These are phyloP conservation scores for Lamprologus tigripictilis DNA, from an alignment of 2,113 vertebrate genomes.

Conservation along the genomic window DNA sequence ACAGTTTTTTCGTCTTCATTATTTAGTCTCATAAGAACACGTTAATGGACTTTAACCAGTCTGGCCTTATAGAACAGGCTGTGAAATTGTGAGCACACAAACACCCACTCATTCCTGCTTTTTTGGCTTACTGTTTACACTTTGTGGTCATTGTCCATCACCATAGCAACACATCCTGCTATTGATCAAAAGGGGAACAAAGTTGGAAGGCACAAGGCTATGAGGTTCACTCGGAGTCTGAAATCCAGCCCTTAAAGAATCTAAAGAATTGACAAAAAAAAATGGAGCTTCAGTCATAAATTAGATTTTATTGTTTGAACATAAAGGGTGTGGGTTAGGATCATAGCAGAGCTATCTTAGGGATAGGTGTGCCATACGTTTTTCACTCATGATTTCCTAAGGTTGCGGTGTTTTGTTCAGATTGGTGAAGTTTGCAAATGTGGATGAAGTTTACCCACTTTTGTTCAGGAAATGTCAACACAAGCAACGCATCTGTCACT, in stretches of 20 bases:
- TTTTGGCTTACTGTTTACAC: slow-evolving; percentile 48
- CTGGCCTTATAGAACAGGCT: not conserved
- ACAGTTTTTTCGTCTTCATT: not conserved
- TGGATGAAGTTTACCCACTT: not conserved
- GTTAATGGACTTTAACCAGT: slow-evolving; percentile 16
- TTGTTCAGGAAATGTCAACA: not conserved
- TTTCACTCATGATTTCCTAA: not conserved
- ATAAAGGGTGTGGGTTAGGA: not conserved
- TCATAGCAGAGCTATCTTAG: not conserved
- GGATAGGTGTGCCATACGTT: not conserved
- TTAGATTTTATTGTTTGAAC: not conserved
- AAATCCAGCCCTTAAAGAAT: not conserved
- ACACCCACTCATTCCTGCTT: slow-evolving; percentile 13
- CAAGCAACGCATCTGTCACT: not conserved
- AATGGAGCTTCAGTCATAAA: not conserved
- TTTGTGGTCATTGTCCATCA: slow-evolving; percentile 50
- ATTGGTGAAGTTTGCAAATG: not conserved
- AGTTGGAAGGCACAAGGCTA: slow-evolving; percentile 5
- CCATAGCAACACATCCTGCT: slow-evolving; percentile 58
- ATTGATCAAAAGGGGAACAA: slow-evolving; percentile 22
- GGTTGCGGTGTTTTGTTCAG: not conserved
- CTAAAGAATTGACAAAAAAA: not conserved
- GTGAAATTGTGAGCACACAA: slow-evolving; percentile 22
- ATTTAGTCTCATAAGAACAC: not conserved
- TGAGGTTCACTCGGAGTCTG: not conserved